Evolutionary conservation across 2,888 invertebrate species (phyloP), one percentile per base, ranked within the genome.

Genomic region (Magallana nippona): DNA sequence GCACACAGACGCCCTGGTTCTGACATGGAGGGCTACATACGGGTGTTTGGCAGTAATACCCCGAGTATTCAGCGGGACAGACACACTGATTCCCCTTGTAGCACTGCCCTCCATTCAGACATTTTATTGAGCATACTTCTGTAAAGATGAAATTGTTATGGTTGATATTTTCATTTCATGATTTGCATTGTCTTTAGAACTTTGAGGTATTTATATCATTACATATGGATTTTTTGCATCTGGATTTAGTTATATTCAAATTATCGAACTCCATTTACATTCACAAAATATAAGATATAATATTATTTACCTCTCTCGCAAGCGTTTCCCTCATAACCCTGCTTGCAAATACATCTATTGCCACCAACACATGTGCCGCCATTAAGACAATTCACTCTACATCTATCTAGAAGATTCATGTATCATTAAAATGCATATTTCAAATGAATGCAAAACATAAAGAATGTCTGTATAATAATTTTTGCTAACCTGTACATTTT

Each of bases 41-140:
- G n/a, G 89, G 84, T 27, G 78, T 84, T 78, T 88, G 81, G 81
- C 89, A 89, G 60, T 83, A 87, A 55, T 82, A 81, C 2, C 89
- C 89, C 58, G 86, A 81, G 81, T 85, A 89, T 1, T 85, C 86
- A 17, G 85, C 63, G 3, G 80, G 82, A 83, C 89, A 89, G 32
- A 82, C 83, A 71, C 89, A 89, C 55, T 81, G 82, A 77, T 89
- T 88, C 44, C 86, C 83, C 11, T 84, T 86, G 15, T 87, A 82
- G 79, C 89, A 89, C 60, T 78, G 79, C 11, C 88, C 89, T 32
- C 87, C 87, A 83, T 89, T 87, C 27, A 86, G 84, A 83, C 89
- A 89, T 10, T 85, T 81, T 17, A 85, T 80, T 27, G 84, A 83
- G 82, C 89, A 89, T 8, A 84, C 85, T 77, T 86, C 89, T 89